phyloP scores from a whole-genome alignment of 2,113 vertebrate genomes.

The Emydura subglobosa region DNA sequence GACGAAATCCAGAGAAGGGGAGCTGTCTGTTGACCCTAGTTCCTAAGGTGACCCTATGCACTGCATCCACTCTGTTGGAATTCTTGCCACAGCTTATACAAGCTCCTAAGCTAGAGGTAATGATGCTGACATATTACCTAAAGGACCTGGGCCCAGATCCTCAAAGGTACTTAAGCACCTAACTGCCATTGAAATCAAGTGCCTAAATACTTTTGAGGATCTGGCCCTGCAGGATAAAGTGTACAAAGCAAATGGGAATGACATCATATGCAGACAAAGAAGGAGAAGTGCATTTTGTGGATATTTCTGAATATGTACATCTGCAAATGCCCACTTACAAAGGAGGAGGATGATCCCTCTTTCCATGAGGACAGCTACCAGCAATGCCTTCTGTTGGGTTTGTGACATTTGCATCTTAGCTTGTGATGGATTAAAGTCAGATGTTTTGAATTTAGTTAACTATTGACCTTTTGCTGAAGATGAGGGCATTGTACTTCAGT shows the following conservation, averaged over 20 bases:
- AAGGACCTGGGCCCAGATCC: background rate
- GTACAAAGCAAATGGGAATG: background rate
- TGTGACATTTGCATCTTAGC: fast-evolving
- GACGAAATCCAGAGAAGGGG: background rate
- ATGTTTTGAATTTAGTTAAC: background rate
- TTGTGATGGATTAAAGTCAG: background rate
- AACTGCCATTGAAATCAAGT: background rate
- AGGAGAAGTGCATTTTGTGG: background rate
- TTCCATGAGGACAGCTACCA: background rate
- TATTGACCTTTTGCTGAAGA: background rate
- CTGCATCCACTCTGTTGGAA: fast-evolving
- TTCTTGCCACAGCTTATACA: background rate
- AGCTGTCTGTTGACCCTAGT: background rate
- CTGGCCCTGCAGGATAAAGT: background rate
- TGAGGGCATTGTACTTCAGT: background rate
- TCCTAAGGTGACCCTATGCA: background rate
- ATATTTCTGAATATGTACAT: background rate
- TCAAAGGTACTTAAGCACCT: background rate
- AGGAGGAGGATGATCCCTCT: background rate
- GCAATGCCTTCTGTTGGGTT: background rate
- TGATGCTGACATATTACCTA: background rate
- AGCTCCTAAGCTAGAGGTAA: background rate
- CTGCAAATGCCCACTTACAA: fast-evolving
- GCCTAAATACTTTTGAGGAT: background rate
- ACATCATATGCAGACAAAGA: background rate